Evolutionary conservation across 2,888 invertebrate genomes (phyloP), one percentile per base, ranked within the genome.

Genomic region (Neria commutata): DNA sequence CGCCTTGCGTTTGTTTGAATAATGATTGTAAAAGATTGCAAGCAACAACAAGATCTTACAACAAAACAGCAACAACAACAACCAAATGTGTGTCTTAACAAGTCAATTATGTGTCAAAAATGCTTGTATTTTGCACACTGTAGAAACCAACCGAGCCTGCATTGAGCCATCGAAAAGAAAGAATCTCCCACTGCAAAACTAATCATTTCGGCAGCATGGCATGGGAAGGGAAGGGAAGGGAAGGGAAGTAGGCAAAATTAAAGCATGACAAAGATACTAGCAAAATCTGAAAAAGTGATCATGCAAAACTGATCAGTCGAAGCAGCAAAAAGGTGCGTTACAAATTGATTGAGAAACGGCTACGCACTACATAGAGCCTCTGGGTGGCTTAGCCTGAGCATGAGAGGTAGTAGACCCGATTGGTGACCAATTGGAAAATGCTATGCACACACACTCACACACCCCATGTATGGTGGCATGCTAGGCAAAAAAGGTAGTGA

Each of bases 401-500:
- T 8, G 4, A 37, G n/a, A 37, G n/a, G 4, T 10, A 19, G 26
- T 17, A 26, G 33, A 14, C 54, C 65, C 63, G 61, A 55, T 66
- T 75, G 76, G 77, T 77, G 76, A 74, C 76, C 77, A 77, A 78
- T 77, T 77, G 76, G 74, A 74, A 73, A 73, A 72, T 66, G 69
- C 67, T 67, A 66, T 68, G 56, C 58, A 46, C 42, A 56, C 14
- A 47, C 52, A 51, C 53, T 54, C 34, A 51, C 51, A n/a, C n/a
- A n/a, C 23, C 33, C 34, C 37, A 42, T 14, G 21, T 19, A 8
- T 29, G 29, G 29, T 29, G 17, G 51, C 33, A 54, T 8, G 53
- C 33, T 54, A 42, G 33, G 37, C 16, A 11, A 42, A 17, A 45
- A 21, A 51, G 29, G 25, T 11, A 55, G 24, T 47, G 23, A 33